Evolutionary conservation across 2,888 invertebrate species (phyloP).

Genomic region (Ptychoptera albimana): DNA sequence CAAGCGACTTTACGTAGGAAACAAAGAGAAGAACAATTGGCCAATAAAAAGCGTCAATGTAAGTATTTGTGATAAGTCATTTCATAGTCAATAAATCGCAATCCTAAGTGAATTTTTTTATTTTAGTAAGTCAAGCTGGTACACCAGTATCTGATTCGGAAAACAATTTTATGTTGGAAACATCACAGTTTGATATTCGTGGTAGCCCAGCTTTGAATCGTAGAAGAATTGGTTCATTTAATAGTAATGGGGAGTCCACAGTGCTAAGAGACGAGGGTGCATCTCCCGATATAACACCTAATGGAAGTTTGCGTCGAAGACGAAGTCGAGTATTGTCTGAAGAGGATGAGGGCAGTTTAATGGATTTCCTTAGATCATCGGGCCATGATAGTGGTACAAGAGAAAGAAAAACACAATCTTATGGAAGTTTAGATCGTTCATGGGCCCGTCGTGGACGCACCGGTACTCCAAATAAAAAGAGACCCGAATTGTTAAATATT

Average conservation of each 20-base stretch:
- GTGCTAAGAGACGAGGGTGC: conserved; percentile 22
- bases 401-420: conserved; percentile 52
- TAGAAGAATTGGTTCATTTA: conserved; percentile 49
- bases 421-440: conserved; percentile 78
- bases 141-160: conserved; percentile 60
- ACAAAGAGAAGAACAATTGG: conserved; percentile 55
- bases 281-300: conserved; percentile 65
- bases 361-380: conserved; percentile 68
- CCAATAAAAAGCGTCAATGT: conserved; percentile 45
- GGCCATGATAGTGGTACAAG: conserved; percentile 54
- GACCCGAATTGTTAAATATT: conserved; percentile 60
- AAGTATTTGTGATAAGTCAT: conserved; percentile 14
- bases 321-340: conserved; percentile 67
- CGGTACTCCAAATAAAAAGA: conserved; percentile 52
- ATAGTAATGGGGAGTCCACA: conserved; percentile 28
- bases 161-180: conserved; percentile 56
- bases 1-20: conserved; percentile 65
- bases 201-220: conserved; percentile 52
- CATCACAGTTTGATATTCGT: conserved; percentile 57
- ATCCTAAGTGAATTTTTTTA: conserved; percentile 4
- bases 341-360: conserved; percentile 69
- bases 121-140: conserved; percentile 46
- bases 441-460: conserved; percentile 65
- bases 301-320: conserved; percentile 68
- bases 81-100: conserved; percentile 3